Evolutionary conservation across 1,140 invertebrate species (phyloP).

Genomic region (Lepidotrigona ventralis): DNA sequence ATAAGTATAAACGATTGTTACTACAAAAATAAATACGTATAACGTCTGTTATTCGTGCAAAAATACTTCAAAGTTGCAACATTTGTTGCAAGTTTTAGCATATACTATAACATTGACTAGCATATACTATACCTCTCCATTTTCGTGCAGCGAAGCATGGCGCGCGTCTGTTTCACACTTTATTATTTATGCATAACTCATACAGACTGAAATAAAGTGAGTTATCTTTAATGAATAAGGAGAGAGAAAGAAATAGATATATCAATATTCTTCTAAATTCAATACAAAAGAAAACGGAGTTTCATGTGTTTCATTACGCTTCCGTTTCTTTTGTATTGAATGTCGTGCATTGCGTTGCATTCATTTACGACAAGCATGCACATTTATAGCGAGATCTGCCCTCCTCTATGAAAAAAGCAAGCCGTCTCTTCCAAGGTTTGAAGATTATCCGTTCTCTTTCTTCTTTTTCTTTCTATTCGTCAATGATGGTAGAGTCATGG

Average conservation of each 20-base stretch:
- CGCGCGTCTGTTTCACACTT: constrained; percentile 8
- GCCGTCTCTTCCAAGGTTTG: constrained; percentile 38
- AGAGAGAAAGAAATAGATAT: constrained; percentile 21
- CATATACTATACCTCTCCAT: not conserved
- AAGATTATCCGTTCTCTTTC: not conserved
- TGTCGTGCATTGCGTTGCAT: constrained; percentile 49
- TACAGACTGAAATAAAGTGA: constrained; percentile 70
- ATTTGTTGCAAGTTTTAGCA: not conserved
- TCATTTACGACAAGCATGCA: constrained; percentile 62
- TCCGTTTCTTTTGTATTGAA: constrained; percentile 23
- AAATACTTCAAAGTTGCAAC: not conserved
- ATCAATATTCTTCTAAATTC: constrained; percentile 53
- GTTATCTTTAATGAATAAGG: constrained; percentile 64
- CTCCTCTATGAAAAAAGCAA: constrained; percentile 44
- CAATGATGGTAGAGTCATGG: not conserved
- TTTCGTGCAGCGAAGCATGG: not conserved
- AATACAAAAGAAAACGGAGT: no score
- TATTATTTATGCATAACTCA: constrained; percentile 74
- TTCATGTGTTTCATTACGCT: not conserved
- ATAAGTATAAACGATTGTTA: not conserved
- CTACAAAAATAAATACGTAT: not conserved
- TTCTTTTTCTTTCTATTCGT: constrained; percentile 40
- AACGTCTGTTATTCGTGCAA: not conserved
- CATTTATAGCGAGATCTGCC: constrained; percentile 47
- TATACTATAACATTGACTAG: not conserved